Percentiles rank a stretch among this genome's conserved stretches.
phyloP scores from a whole-genome alignment of 2,888 invertebrate genomes.

The Lithophane leautieri region DNA sequence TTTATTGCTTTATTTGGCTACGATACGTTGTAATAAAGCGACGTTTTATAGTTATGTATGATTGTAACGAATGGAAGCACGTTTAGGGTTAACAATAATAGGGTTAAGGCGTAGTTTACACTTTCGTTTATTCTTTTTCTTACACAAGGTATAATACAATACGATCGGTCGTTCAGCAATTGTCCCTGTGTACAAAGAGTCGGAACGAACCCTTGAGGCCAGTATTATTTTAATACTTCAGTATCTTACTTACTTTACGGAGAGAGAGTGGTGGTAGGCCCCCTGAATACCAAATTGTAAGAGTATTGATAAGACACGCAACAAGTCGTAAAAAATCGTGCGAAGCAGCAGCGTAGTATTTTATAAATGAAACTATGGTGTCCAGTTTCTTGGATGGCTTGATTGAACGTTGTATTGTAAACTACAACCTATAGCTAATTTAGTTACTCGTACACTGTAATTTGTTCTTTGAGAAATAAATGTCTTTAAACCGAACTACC shows the following conservation, averaged over 20 bases:
- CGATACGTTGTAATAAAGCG: slow-evolving; percentile 33
- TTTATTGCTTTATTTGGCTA: slow-evolving; percentile 60
- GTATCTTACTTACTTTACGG: no score
- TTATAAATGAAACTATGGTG: no score
- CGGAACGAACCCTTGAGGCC: neutral
- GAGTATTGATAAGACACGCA: neutral
- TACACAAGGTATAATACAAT: neutral
- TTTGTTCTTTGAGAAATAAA: no score
- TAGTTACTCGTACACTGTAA: no score
- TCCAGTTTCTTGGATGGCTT: no score
- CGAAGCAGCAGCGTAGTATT: no score
- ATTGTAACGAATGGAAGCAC: slow-evolving; percentile 29
- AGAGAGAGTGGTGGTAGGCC: no score
- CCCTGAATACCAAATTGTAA: neutral
- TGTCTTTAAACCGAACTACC: no score
- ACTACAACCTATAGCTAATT: no score
- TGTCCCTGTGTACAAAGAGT: neutral
- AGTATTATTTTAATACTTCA: no score
- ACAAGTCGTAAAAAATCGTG: no score
- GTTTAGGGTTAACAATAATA: slow-evolving; percentile 1
- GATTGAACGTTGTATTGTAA: no score
- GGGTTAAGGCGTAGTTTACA: neutral
- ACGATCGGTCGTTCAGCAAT: neutral
- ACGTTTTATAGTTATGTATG: slow-evolving; percentile 47
- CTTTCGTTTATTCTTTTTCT: neutral